Conservation (phyloP, 2,888 invertebrate genomes). For the Habrosyne pyritoides region DNA sequence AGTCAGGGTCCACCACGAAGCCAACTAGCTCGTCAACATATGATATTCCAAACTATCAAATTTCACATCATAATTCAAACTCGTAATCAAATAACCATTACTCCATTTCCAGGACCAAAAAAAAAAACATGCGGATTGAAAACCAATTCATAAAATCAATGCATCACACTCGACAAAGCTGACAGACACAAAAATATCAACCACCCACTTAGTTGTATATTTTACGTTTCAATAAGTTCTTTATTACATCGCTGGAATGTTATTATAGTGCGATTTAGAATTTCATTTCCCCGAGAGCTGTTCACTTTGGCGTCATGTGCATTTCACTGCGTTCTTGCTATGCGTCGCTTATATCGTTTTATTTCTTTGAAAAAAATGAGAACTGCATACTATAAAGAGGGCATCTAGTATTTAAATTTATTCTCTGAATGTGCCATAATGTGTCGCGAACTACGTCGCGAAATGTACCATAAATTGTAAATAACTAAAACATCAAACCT, state of each 20-base stretch:
- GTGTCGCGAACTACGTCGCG: too few species aligned
- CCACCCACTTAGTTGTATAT: neutral
- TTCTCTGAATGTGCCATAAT: neutral
- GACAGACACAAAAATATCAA: neutral
- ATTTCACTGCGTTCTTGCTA: conserved; percentile 43
- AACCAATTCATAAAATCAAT: neutral
- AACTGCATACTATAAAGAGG: neutral
- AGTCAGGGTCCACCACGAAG: too few species aligned
- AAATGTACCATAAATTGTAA: too few species aligned
- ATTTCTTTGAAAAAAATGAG: neutral
- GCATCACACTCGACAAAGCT: neutral
- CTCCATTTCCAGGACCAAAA: neutral
- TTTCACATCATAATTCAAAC: neutral
- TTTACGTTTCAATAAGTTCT: conserved; percentile 3
- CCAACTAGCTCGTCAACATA: too few species aligned
- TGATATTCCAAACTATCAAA: too few species aligned
- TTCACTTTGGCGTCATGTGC: conserved; percentile 48
- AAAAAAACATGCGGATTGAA: neutral
- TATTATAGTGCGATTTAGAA: conserved; percentile 46
- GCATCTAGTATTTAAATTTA: neutral
- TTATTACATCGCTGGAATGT: conserved; percentile 19
- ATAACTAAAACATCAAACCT: too few species aligned
- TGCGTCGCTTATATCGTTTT: conserved; percentile 10
- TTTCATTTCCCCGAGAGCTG: conserved; percentile 45
- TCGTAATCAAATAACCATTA: neutral